Evolutionary conservation across 2,113 vertebrate species (phyloP), one percentile per base, ranked within the genome.

Genomic region (Xiphophorus maculatus): DNA sequence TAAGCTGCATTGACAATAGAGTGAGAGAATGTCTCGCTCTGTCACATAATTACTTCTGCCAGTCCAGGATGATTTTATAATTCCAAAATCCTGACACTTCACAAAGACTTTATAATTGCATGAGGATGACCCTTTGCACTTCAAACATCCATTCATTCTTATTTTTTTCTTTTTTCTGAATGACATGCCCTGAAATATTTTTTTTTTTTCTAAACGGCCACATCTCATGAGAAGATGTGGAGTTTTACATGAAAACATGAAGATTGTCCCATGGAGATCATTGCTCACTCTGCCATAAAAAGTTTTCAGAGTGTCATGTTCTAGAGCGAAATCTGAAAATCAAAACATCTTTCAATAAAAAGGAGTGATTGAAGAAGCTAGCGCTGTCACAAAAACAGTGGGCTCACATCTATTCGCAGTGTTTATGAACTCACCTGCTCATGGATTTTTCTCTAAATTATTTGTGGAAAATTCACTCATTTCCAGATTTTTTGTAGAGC

Each of bases 241-340:
- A 96, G 97, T 98, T 96, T 96, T 96, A 94, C 96, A 96, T 88
- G 95, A 96, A 97, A 96, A 96, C 94, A 94, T 85, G 87, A 96
- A 94, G 91, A 96, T 95, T 87, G 32, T 10, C 88, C 94, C 90
- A 88, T 79, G 77, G 79, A 83, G 88, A 87, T 88, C 83, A 69
- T 40, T 6, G n/a, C 62, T 58, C 58, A 25, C 54, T 80, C 30
- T 70, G 67, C 74, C 30, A 60, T 73, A 82, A 76, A 76, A 72
- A 86, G 87, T 84, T 88, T 87, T 88, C 77, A 88, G 77, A 86
- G 74, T 69, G 82, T 86, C 27, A 76, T 73, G 60, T 84, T 28
- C 30, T 76, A 78, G 60, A 69, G 64, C 62, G 63, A 35, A 29
- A 71, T 73, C 73, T 54, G 69, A 69, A 37, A 71, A 14, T 67